These are phyloP conservation scores for Passer domesticus DNA, from an alignment of 2,113 vertebrate genomes.

Conservation along the genomic window DNA sequence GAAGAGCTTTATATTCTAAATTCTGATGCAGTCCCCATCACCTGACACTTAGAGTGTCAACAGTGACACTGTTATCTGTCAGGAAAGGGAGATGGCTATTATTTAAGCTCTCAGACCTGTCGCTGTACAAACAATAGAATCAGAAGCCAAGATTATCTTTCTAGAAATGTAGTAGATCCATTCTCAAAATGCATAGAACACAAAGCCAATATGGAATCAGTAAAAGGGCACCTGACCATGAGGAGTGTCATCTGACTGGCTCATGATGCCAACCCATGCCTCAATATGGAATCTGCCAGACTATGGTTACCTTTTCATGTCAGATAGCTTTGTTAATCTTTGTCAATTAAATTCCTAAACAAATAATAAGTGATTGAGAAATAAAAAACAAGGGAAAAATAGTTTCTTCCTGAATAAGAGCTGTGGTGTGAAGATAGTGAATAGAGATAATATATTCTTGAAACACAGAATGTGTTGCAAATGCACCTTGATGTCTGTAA, in stretches of 20 bases:
- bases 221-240: neutral
- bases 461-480: neutral
- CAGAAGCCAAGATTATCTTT: neutral
- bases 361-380: neutral
- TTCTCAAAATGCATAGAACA: neutral
- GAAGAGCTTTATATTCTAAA: neutral
- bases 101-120: neutral
- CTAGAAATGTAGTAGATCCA: neutral
- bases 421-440: neutral
- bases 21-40: neutral
- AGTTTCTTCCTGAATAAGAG: neutral
- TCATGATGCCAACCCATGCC: neutral
- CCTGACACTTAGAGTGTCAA: neutral
- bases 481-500: constrained; percentile 16
- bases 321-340: neutral
- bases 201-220: neutral
- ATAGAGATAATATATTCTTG: neutral
- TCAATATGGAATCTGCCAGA: neutral
- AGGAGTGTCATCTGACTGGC: neutral
- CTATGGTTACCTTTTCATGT: neutral
- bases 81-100: neutral
- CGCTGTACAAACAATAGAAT: neutral
- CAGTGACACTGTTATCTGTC: neutral
- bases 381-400: neutral
- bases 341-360: neutral